Conservation (phyloP, 2,888 invertebrate genomes). For the Monoplex corrugatus region DNA sequence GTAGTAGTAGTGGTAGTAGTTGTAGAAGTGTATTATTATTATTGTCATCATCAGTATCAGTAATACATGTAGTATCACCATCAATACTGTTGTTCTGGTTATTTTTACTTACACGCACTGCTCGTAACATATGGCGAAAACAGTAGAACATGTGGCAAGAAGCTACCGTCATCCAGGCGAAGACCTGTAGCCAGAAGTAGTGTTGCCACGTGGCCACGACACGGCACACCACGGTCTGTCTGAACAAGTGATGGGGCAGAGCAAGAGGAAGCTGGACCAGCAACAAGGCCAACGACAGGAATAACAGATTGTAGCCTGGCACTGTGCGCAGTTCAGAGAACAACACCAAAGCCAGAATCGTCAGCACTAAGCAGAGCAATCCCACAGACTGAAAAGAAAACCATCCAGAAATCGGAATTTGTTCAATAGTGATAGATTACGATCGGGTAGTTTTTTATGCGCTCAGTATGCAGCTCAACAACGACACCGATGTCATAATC, state of each 20-base stretch:
- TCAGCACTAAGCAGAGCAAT: neutral
- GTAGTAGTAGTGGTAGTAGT: no score
- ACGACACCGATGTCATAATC: no score
- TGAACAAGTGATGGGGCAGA: neutral
- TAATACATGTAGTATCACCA: no score
- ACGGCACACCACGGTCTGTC: neutral
- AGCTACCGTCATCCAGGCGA: neutral
- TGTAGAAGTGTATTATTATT: no score
- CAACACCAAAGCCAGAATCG: neutral
- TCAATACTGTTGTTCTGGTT: no score
- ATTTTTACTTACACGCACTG: neutral
- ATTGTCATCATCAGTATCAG: no score
- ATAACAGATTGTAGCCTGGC: neutral
- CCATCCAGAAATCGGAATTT: no score
- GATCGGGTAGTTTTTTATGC: no score
- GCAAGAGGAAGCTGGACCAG: neutral
- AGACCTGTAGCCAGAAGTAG: constrained; percentile 13
- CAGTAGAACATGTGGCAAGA: neutral
- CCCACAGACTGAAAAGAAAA: neutral
- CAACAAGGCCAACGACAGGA: neutral
- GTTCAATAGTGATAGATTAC: no score
- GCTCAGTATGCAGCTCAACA: no score
- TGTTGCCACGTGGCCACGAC: neutral
- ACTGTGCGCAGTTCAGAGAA: neutral
- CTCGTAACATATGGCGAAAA: neutral